Percentiles rank a stretch among this genome's conserved stretches.
phyloP scores from a whole-genome alignment of 2,797 vertebrate species.

The Channallabes apus region DNA sequence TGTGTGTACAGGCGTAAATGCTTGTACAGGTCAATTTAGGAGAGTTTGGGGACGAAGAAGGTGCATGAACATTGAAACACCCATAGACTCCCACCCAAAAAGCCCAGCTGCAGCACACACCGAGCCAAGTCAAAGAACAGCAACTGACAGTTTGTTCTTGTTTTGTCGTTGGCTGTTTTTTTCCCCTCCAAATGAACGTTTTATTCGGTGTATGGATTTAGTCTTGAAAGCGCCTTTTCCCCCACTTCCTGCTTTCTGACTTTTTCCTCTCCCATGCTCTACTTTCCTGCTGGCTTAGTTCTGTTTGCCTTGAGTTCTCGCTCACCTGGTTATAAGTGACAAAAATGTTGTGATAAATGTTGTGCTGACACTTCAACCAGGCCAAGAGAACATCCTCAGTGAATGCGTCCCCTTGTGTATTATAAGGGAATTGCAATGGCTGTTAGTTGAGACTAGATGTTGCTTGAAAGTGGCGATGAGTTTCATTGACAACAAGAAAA shows the following conservation, averaged over 20 bases:
- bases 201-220: neutral
- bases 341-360: neutral
- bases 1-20: neutral
- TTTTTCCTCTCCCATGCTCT: neutral
- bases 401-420: neutral
- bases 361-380: neutral
- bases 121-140: neutral
- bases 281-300: conserved; percentile 6
- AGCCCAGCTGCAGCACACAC: conserved; percentile 12
- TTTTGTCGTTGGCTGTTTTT: neutral
- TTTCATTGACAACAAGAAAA: neutral
- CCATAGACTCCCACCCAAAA: neutral
- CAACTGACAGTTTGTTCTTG: conserved; percentile 7
- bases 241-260: too few relatives aligned
- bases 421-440: neutral
- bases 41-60: neutral
- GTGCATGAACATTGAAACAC: conserved; percentile 12
- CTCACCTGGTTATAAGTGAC: neutral
- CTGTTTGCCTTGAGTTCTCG: neutral
- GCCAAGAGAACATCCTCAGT: neutral
- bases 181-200: neutral
- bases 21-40: conserved; percentile 16
- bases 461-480: neutral
- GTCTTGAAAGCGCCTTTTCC: too few relatives aligned
- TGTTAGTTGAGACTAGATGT: neutral